These are phyloP conservation scores for Platichthys flesus DNA, from an alignment of 2,113 vertebrate genomes.

Conservation along the genomic window DNA sequence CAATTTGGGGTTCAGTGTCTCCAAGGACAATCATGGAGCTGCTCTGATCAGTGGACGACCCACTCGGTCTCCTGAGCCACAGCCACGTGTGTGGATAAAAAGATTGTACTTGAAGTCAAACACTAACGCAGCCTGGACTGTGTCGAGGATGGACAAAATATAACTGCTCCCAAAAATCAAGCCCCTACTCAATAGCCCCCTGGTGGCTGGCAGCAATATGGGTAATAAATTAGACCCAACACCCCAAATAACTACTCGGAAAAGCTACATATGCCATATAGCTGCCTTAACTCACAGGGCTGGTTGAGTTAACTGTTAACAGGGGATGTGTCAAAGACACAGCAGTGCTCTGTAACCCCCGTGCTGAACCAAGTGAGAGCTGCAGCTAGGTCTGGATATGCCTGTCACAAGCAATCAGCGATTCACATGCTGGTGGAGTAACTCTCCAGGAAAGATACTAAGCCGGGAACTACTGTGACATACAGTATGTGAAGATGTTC, in stretches of 20 bases:
- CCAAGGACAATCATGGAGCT: no score
- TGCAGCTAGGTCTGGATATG: slow-evolving; percentile 4
- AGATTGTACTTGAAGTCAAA: no score
- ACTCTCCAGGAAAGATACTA: background rate
- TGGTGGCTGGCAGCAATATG: no score
- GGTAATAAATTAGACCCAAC: no score
- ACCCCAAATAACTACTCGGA: no score
- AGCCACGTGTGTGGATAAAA: no score
- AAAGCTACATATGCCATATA: slow-evolving; percentile 7
- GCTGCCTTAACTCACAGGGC: background rate
- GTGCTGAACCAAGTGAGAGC: slow-evolving; percentile 15
- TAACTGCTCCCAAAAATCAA: no score
- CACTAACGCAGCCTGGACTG: no score
- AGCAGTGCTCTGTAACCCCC: slow-evolving; percentile 3
- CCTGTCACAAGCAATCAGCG: slow-evolving; percentile 25
- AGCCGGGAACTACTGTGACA: background rate
- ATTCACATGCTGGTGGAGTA: slow-evolving; percentile 15
- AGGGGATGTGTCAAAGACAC: slow-evolving; percentile 9
- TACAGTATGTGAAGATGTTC: background rate
- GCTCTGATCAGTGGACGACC: no score
- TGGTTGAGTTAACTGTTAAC: slow-evolving; percentile 16
- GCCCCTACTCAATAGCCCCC: no score
- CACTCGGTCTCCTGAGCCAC: no score
- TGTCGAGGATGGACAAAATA: no score
- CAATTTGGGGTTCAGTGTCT: background rate